These are phyloP conservation scores for Pseudomyrmex concolor DNA, from an alignment of 1,140 invertebrate genomes.

Conservation along the genomic window DNA sequence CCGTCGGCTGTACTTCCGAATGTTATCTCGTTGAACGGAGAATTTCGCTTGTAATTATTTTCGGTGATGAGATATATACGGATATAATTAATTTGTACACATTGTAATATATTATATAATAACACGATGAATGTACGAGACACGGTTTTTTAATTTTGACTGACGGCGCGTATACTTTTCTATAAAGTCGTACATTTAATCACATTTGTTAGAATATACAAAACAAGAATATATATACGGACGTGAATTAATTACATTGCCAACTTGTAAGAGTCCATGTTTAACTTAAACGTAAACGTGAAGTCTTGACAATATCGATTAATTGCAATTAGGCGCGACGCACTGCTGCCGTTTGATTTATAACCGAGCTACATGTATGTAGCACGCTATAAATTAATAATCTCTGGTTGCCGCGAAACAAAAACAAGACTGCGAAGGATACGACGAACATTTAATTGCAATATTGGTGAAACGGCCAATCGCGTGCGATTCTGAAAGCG, in stretches of 20 bases:
- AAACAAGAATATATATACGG: background rate
- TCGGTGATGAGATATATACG: background rate
- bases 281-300: conserved; percentile 20
- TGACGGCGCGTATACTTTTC: background rate
- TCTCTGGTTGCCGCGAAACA: conserved; percentile 33
- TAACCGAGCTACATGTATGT: conserved; percentile 11
- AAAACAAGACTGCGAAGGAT: conserved; percentile 34
- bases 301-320: conserved; percentile 53
- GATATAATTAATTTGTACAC: conserved; percentile 25
- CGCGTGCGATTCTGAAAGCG: conserved; percentile 43
- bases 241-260: background rate
- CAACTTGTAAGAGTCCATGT: background rate
- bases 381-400: conserved; percentile 57
- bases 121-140: background rate
- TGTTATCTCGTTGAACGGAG: background rate
- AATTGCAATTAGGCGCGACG: conserved; percentile 47
- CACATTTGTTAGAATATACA: background rate
- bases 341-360: conserved; percentile 44
- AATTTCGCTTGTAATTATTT: background rate
- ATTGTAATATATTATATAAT: conserved; percentile 28
- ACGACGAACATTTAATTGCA: conserved; percentile 32
- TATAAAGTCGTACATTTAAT: background rate
- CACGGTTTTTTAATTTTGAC: background rate
- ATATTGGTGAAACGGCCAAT: conserved; percentile 45
- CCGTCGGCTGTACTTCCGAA: background rate